A percentile compares a stretch with the other conserved stretches of the same genome.
phyloP scores from a whole-genome alignment of 2,888 invertebrate species.

The Pterostichus madidus region DNA sequence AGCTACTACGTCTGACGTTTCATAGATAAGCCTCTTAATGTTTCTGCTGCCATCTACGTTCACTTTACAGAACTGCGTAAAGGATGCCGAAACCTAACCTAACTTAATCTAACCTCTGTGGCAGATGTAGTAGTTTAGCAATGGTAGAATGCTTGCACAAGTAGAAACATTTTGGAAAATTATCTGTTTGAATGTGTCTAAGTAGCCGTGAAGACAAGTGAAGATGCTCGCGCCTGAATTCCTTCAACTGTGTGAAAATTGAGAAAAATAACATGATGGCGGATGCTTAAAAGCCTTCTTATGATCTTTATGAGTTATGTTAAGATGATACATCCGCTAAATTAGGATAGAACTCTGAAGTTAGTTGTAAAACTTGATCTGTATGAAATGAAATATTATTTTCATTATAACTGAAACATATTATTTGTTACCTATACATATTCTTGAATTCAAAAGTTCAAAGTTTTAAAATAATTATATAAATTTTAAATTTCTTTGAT shows the following conservation, averaged over 20 bases:
- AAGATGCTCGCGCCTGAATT: not conserved
- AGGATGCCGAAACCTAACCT: slow-evolving; percentile 28
- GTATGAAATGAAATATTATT: no score
- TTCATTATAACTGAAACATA: no score
- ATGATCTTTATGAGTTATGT: no score
- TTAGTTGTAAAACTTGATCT: no score
- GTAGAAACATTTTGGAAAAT: not conserved
- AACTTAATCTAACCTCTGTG: slow-evolving; percentile 2
- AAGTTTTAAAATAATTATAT: no score
- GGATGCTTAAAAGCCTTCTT: no score
- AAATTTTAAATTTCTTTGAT: no score
- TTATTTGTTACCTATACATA: no score
- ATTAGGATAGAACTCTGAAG: no score
- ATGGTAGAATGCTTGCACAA: not conserved
- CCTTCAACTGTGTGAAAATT: not conserved
- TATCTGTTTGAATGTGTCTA: not conserved
- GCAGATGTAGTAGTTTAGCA: slow-evolving; percentile 20
- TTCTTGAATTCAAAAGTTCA: no score
- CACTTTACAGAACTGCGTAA: not conserved
- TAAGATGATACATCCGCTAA: no score
- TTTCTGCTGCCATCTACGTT: slow-evolving; percentile 43
- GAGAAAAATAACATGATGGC: not conserved
- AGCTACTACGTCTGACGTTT: slow-evolving; percentile 57
- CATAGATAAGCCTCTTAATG: slow-evolving; percentile 63
- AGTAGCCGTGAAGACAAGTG: slow-evolving; percentile 8